These are phyloP conservation scores for Drosophila fulvimacula DNA, from an alignment of 2,888 invertebrate genomes.

Conservation along the genomic window DNA sequence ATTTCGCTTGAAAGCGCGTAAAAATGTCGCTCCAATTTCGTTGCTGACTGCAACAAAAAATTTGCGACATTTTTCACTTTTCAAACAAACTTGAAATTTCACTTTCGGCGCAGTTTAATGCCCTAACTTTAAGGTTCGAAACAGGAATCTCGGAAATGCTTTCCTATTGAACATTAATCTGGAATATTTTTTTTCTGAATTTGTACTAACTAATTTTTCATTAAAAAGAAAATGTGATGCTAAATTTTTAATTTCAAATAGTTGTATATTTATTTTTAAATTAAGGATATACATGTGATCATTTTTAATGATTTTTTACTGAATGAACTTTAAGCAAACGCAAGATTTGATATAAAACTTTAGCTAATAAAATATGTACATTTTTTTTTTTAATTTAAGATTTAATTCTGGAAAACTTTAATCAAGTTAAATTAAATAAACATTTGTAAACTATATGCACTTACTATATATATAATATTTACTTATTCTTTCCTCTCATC, in stretches of 20 bases:
- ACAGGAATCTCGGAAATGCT: neutral
- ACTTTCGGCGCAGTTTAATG: slow-evolving; percentile 23
- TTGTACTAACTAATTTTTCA: too few relatives aligned
- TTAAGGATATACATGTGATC: too few relatives aligned
- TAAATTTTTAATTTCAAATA: neutral
- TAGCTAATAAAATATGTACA: too few relatives aligned
- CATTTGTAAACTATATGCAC: too few relatives aligned
- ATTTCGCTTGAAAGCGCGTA: slow-evolving; percentile 79
- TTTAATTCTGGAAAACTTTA: too few relatives aligned
- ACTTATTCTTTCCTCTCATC: too few relatives aligned
- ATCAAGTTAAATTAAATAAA: too few relatives aligned
- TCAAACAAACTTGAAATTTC: slow-evolving; percentile 55
- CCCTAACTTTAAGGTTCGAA: neutral
- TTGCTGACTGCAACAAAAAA: slow-evolving; percentile 33
- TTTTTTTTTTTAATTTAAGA: too few relatives aligned
- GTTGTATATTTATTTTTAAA: neutral
- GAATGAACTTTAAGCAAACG: too few relatives aligned
- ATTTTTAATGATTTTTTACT: too few relatives aligned
- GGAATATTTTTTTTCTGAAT: neutral
- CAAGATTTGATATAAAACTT: too few relatives aligned
- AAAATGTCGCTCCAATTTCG: slow-evolving; percentile 67
- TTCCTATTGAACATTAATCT: neutral
- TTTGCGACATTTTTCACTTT: slow-evolving; percentile 31
- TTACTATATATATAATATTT: too few relatives aligned
- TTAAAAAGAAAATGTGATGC: neutral